phyloP scores from a whole-genome alignment of 53 echinoderm and acorn worm species.

The Hippasteria phrygiana region DNA sequence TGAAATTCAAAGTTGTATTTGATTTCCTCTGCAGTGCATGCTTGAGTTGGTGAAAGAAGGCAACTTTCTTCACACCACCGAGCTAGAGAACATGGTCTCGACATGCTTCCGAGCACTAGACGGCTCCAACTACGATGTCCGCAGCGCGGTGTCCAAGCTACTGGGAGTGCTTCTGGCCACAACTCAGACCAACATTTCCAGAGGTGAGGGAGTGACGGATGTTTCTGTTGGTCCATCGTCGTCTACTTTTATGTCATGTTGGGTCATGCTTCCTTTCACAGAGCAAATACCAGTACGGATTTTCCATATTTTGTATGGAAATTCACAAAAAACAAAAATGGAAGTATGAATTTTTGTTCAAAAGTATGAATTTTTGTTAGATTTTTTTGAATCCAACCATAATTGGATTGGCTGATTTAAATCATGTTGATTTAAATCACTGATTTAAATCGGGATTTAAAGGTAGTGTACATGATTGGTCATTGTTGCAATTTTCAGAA shows the following conservation, averaged over 20 bases:
- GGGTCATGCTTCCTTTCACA: too few relatives aligned
- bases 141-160: conserved; percentile 91
- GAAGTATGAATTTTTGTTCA: too few relatives aligned
- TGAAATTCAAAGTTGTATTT: background rate
- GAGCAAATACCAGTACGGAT: too few relatives aligned
- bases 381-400: too few relatives aligned
- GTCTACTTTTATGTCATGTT: background rate
- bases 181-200: conserved; percentile 83
- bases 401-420: background rate
- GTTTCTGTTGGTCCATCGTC: background rate
- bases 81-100: conserved; percentile 90
- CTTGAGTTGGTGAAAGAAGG: conserved; percentile 77
- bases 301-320: too few relatives aligned
- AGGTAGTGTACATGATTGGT: too few relatives aligned
- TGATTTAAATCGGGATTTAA: too few relatives aligned
- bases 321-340: too few relatives aligned
- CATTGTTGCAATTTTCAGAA: too few relatives aligned
- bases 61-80: conserved; percentile 87
- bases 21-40: conserved; percentile 67
- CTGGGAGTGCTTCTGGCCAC: conserved; percentile 88
- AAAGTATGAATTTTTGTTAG: too few relatives aligned
- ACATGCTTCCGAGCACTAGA: conserved; percentile 91
- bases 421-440: too few relatives aligned
- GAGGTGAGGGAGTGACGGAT: conserved; percentile 50
- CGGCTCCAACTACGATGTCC: conserved; percentile 96